These are phyloP conservation scores for Pogonomyrmex barbatus DNA, from an alignment of 1,140 invertebrate genomes.

Conservation along the genomic window DNA sequence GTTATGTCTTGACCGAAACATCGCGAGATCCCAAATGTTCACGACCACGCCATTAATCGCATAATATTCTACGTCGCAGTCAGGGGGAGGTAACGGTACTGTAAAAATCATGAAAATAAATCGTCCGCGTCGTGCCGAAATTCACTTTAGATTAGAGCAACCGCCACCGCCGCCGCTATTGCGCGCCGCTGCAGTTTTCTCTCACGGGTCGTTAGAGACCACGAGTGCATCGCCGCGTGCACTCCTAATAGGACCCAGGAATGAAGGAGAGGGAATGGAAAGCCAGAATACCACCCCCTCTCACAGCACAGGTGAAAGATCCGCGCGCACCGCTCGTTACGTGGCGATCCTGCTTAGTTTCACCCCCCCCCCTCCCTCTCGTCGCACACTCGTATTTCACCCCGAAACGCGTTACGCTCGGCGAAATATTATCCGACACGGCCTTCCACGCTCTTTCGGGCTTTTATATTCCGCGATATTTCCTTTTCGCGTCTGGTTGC, in stretches of 20 bases:
- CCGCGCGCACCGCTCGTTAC: slow-evolving; percentile 64
- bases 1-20: background rate
- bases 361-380: slow-evolving; percentile 33
- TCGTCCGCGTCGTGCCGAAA: slow-evolving; percentile 67
- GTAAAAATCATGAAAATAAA: slow-evolving; percentile 73
- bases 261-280: slow-evolving; percentile 47
- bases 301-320: slow-evolving; percentile 62
- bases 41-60: slow-evolving; percentile 40
- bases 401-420: slow-evolving; percentile 39
- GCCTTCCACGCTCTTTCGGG: slow-evolving; percentile 42
- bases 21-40: slow-evolving; percentile 29
- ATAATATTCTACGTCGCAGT: slow-evolving; percentile 32
- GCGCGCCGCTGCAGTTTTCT: slow-evolving; percentile 69
- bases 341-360: slow-evolving; percentile 56
- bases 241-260: slow-evolving; percentile 69
- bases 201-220: slow-evolving; percentile 74
- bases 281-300: slow-evolving; percentile 36
- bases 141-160: slow-evolving; percentile 77
- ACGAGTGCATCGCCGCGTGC: slow-evolving; percentile 70
- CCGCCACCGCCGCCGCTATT: slow-evolving; percentile 20
- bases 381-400: slow-evolving; percentile 35
- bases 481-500: slow-evolving; percentile 45
- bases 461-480: slow-evolving; percentile 55
- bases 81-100: background rate
- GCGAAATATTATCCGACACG: slow-evolving; percentile 46